Conservation (phyloP, 1,140 invertebrate species). For the Tetragnatha versicolor region DNA sequence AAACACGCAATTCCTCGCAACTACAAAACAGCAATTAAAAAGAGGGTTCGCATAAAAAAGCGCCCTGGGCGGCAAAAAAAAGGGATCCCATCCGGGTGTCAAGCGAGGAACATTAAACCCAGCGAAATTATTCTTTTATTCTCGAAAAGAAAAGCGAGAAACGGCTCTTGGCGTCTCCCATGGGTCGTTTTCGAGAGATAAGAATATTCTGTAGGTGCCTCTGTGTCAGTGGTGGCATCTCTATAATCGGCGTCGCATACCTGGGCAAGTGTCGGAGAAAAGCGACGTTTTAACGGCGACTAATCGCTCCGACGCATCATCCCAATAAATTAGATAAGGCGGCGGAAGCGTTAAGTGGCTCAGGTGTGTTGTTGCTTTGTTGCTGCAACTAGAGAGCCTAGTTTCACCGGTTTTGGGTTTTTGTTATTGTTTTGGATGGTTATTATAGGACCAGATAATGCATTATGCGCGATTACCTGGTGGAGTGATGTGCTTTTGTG, state of each 20-base stretch:
- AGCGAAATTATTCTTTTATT: conserved; percentile 14
- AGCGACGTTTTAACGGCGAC: conserved; percentile 18
- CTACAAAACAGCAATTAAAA: no score
- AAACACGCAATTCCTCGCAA: no score
- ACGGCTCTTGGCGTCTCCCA: neutral
- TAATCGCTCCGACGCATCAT: conserved; percentile 18
- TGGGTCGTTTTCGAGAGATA: conserved; percentile 9
- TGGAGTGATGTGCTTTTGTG: no score
- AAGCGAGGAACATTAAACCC: conserved; percentile 13
- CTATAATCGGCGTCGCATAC: conserved; percentile 15
- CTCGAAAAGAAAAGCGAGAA: neutral
- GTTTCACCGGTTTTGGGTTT: no score
- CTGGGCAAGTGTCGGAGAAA: conserved; percentile 23
- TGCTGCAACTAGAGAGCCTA: no score
- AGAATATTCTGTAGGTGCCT: neutral
- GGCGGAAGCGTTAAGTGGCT: conserved; percentile 2
- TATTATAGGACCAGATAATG: no score
- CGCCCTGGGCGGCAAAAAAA: no score
- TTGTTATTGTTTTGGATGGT: no score
- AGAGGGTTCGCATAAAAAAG: no score
- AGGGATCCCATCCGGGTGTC: no score
- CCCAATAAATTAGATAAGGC: conserved; percentile 38
- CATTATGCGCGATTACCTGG: no score
- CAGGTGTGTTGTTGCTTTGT: no score
- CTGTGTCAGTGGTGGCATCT: conserved; percentile 16